Evolutionary conservation across 2,113 vertebrate genomes (phyloP), one percentile per base, ranked within the genome.

Genomic region (Sarotherodon lohbergeri): DNA sequence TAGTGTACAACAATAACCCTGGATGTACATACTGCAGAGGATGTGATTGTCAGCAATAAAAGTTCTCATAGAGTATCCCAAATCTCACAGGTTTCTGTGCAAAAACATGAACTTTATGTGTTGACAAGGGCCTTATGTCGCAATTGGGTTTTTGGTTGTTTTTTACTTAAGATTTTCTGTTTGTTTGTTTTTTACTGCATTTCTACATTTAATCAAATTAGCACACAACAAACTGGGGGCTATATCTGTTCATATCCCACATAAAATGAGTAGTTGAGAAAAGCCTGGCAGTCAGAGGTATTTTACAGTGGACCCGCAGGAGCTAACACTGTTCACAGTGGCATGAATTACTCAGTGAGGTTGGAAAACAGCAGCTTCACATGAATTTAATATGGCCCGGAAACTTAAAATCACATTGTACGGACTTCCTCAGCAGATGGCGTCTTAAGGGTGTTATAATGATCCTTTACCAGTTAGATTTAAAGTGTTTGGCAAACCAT

Each of bases 11-110:
- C n/a, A 12, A 24, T 55, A 24, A 24, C 4, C n/a, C n/a, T 12
- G 43, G 9, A 29, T 76, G 11, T 50, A 29, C 71, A 29, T 76
- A 29, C 43, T 76, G 14, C 41, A 48, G 4, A 32, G 24, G 43
- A 48, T 76, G 16, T 76, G 2, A 12, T 0, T 32, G 43, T 17
- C 24, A 50, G 0, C 0, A 76, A 76, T 48, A 48, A 19, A 48
- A 48, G 71, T 48, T 4, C 41, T 43, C 41, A 73, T 1, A 73
- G 22, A 48, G 14, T 10, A 17, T 0, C 41, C 68, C 68, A 76
- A 17, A 27, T 27, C 41, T 29, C 68, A 48, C 9, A 27, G 68
- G 0, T 73, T 73, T 73, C 41, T 73, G 0, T 73, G 41, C 41
- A 73, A 73, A 73, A 46, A 46, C 41, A 48, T 4, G 3, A 73